Percentiles rank a stretch among this genome's conserved stretches.
Evolutionary conservation across 2,888 invertebrate species (phyloP).

Genomic region (Lypha dubia): DNA sequence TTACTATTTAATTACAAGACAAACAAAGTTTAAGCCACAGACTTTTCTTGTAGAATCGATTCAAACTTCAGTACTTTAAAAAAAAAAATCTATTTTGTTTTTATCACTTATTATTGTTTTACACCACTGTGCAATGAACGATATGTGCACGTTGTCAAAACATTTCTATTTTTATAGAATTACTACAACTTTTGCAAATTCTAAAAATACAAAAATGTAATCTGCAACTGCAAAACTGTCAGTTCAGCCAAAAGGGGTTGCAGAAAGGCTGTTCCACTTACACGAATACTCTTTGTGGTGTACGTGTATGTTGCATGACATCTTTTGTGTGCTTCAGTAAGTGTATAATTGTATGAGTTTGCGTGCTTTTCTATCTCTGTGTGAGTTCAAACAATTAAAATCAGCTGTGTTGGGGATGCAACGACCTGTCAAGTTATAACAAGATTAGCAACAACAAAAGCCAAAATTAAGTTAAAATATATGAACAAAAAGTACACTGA

Average conservation of each 20-base stretch:
- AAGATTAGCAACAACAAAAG: constrained; percentile 27
- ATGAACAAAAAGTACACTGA: constrained; percentile 39
- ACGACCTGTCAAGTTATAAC: constrained; percentile 74
- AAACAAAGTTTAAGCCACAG: too few relatives aligned
- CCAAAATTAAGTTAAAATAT: constrained; percentile 28
- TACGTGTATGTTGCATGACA: background rate
- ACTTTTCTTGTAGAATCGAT: too few relatives aligned
- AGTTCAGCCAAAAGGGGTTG: constrained; percentile 22
- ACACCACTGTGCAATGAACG: background rate
- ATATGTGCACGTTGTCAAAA: background rate
- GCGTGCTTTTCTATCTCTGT: constrained; percentile 19
- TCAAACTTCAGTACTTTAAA: too few relatives aligned
- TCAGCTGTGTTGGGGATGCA: constrained; percentile 75
- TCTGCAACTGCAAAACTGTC: background rate
- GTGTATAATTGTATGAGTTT: constrained; percentile 35
- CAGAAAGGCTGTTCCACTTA: constrained; percentile 35
- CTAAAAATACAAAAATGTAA: background rate
- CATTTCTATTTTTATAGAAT: background rate
- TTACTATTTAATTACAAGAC: too few relatives aligned
- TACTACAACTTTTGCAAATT: background rate
- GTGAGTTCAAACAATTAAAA: constrained; percentile 69
- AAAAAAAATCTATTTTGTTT: too few relatives aligned
- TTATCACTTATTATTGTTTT: too few relatives aligned
- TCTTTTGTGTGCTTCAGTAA: constrained; percentile 7
- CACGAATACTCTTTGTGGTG: background rate